Conservation (phyloP, 2,888 invertebrate species). For the Nemoura dubitans region DNA sequence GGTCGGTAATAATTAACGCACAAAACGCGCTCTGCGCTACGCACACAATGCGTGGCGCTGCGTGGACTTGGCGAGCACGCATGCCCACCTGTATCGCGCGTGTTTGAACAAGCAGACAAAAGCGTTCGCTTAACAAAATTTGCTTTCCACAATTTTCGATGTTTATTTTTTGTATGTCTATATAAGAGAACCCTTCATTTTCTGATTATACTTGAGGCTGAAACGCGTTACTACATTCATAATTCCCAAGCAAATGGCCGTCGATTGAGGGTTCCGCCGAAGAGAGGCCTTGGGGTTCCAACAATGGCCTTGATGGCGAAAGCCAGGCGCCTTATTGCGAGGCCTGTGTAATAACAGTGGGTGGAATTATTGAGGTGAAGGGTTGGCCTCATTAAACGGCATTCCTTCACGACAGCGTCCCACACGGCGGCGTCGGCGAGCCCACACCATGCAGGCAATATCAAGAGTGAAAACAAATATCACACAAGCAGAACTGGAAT, state of each 20-base stretch:
- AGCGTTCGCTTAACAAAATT: background rate
- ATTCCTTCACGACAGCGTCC: constrained; percentile 19
- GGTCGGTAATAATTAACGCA: background rate
- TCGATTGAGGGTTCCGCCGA: background rate
- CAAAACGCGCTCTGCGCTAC: background rate
- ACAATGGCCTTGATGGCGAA: background rate
- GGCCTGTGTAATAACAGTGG: background rate
- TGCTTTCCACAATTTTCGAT: background rate
- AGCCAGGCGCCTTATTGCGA: background rate
- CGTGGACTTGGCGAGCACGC: background rate
- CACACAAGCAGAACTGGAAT: constrained; percentile 15
- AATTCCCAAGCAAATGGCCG: background rate
- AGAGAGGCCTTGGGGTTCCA: background rate
- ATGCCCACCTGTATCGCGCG: background rate
- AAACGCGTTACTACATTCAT: background rate
- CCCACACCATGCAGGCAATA: constrained; percentile 16
- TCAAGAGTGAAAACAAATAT: constrained; percentile 33
- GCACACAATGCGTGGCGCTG: background rate
- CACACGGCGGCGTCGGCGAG: background rate
- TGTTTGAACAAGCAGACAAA: background rate
- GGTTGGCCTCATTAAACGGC: constrained; percentile 23
- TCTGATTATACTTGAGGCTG: background rate
- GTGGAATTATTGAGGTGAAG: constrained; percentile 26
- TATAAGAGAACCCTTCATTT: background rate
- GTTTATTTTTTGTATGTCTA: constrained; percentile 2